phyloP scores from a whole-genome alignment of 2,797 vertebrate genomes.

The Chloroceryle inda region DNA sequence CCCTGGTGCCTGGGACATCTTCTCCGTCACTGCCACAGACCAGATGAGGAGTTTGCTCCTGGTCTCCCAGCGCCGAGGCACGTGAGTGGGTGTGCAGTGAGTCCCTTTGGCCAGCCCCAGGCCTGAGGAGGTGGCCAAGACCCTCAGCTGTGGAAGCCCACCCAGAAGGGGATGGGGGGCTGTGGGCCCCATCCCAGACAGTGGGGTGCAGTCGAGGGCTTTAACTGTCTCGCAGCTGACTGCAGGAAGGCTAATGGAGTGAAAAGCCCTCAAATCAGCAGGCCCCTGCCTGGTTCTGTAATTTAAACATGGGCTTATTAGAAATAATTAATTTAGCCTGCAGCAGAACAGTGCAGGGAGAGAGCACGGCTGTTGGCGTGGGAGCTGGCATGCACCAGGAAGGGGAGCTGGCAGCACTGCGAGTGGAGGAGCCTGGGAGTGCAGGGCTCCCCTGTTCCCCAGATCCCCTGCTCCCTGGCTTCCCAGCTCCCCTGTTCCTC shows the following conservation, averaged over 20 bases:
- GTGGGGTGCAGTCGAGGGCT: neutral
- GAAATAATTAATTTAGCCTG: neutral
- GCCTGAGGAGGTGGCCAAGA: neutral
- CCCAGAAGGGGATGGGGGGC: neutral
- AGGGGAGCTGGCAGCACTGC: neutral
- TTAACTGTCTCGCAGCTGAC: neutral
- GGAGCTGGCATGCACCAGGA: neutral
- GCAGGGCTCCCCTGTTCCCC: fast-evolving
- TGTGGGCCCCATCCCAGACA: fast-evolving
- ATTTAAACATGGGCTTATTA: neutral
- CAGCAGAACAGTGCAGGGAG: neutral
- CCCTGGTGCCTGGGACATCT: neutral
- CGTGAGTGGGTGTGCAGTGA: fast-evolving
- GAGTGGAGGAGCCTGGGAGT: neutral
- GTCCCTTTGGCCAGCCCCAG: neutral
- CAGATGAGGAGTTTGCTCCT: neutral
- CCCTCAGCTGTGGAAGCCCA: neutral
- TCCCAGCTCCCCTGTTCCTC: fast-evolving
- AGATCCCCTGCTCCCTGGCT: neutral
- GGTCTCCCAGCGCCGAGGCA: fast-evolving
- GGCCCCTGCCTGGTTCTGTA: neutral
- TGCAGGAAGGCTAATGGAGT: neutral
- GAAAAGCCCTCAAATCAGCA: neutral
- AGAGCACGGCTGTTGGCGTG: neutral
- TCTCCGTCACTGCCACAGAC: neutral